phyloP scores from a whole-genome alignment of 2,113 vertebrate species.

The Rhabdomys dilectus region DNA sequence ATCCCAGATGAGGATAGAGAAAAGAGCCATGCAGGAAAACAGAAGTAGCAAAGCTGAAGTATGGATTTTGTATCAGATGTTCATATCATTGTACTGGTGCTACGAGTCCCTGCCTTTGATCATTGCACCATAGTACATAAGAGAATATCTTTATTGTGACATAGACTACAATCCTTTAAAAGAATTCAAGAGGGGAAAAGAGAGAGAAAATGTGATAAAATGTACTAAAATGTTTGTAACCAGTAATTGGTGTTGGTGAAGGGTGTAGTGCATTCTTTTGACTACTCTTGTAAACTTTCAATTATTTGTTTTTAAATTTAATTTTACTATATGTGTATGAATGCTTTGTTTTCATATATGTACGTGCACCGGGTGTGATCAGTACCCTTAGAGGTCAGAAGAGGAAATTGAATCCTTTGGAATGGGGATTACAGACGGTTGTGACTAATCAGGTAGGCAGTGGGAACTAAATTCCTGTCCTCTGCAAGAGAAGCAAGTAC shows the following conservation, averaged over 20 bases:
- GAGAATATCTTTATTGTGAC: not conserved
- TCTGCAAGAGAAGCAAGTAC: not conserved
- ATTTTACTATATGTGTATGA: not conserved
- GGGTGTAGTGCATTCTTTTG: not conserved
- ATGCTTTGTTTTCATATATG: not conserved
- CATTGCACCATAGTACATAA: not conserved
- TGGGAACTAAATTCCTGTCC: not conserved
- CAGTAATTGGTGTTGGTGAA: not conserved
- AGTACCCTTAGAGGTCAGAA: not conserved
- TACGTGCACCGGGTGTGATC: not conserved
- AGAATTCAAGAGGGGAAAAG: not conserved
- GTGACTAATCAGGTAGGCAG: not conserved
- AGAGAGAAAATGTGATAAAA: not conserved
- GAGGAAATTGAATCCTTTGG: not conserved
- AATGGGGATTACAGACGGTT: not conserved
- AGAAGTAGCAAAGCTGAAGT: not conserved
- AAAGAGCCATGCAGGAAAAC: not conserved
- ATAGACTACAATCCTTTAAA: not conserved
- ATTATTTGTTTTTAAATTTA: not conserved
- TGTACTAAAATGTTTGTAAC: not conserved
- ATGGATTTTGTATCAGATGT: not conserved
- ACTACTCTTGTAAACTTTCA: not conserved
- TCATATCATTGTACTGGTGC: no score
- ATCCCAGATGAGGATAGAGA: not conserved
- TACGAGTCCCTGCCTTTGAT: not conserved